These are phyloP conservation scores for Semotilus atromaculatus DNA, from an alignment of 2,797 vertebrate species.

Conservation along the genomic window DNA sequence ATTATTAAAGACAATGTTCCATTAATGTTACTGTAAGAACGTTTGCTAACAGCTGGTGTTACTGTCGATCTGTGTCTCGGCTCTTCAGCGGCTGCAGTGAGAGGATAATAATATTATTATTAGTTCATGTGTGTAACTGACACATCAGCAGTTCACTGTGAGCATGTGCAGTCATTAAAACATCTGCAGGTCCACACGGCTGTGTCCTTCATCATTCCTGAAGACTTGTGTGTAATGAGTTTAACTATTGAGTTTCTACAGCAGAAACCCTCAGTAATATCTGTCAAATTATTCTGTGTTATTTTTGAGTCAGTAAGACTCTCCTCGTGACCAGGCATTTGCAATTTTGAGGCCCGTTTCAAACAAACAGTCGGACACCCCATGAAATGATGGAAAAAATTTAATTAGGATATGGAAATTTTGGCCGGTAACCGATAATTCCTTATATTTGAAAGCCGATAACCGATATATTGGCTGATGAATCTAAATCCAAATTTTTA, in stretches of 20 bases:
- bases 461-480: too few relatives aligned
- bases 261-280: too few relatives aligned
- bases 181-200: constrained; percentile 56
- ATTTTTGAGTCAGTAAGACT: too few relatives aligned
- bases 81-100: not conserved
- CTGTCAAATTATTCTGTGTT: too few relatives aligned
- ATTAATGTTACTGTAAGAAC: not conserved
- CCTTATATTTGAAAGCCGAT: too few relatives aligned
- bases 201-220: not conserved
- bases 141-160: constrained; percentile 60
- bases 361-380: too few relatives aligned
- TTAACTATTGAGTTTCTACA: not conserved
- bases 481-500: too few relatives aligned
- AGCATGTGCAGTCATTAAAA: constrained; percentile 65
- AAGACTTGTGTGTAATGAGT: not conserved
- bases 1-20: not conserved
- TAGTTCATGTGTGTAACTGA: constrained; percentile 53
- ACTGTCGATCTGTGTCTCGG: not conserved
- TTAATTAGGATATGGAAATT: too few relatives aligned
- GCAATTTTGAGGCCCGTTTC: too few relatives aligned
- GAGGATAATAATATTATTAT: constrained; percentile 24
- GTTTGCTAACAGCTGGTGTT: not conserved
- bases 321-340: too few relatives aligned
- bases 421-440: too few relatives aligned
- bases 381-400: too few relatives aligned